These are phyloP conservation scores for Murina feae DNA, from an alignment of 2,113 vertebrate species.

Conservation along the genomic window DNA sequence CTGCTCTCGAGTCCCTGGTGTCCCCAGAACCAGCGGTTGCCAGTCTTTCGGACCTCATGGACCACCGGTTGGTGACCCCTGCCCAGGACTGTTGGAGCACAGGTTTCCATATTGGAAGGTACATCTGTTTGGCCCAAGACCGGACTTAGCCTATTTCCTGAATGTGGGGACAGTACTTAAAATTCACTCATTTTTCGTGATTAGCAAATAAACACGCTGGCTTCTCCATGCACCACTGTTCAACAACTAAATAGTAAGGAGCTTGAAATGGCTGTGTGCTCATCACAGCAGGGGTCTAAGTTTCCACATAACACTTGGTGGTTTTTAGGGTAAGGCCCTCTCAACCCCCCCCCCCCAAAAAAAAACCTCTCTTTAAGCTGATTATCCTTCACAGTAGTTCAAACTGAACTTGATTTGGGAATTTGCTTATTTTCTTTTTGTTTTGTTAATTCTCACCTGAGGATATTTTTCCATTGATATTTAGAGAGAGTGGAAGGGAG, in stretches of 20 bases:
- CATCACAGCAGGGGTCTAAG: neutral
- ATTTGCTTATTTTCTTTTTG: neutral
- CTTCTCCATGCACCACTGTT: rapidly evolving
- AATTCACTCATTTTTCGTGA: neutral
- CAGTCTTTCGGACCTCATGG: no score
- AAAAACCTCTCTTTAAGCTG: neutral
- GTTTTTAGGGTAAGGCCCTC: neutral
- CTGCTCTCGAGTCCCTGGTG: neutral
- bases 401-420: slow-evolving; percentile 16
- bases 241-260: neutral
- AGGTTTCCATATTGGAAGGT: neutral
- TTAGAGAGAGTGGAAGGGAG: no score
- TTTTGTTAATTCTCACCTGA: no score
- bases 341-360: no score
- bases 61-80: no score
- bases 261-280: neutral
- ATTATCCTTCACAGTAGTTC: neutral
- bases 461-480: no score
- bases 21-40: neutral
- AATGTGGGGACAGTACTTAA: neutral
- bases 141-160: neutral
- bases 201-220: neutral
- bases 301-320: neutral
- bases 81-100: no score
- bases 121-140: neutral